Evolutionary conservation across 1,140 invertebrate species (phyloP), one percentile per base, ranked within the genome.

Genomic region (Bathynomus jamesi): DNA sequence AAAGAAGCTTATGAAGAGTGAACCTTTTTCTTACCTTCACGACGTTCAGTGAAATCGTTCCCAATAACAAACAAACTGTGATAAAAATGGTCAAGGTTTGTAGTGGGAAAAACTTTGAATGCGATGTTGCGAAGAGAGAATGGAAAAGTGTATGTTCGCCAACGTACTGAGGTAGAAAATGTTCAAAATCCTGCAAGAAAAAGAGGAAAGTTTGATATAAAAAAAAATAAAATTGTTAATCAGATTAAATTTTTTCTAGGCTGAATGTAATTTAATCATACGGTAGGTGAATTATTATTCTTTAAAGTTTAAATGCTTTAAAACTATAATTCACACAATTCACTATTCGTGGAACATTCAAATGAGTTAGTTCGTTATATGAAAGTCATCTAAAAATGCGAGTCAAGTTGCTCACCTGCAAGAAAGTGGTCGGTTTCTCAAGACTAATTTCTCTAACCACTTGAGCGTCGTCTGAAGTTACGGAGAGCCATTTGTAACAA

Each of bases 91-190:
- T 76, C 10, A 76, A 63, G 0, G 71, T 63, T 65, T 76, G 75
- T 46, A 76, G 71, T 17, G 69, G 71, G 62, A 65, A 76, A 29
- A 76, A 70, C 24, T 71, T 73, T 3, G 71, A 73, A 66, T 53
- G 69, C 13, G 71, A 73, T 28, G 72, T 76, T 27, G 68, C 71
- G 5, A 67, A 40, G 27, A 76, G 70, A 17, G 75, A 76, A 0
- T 71, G 67, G 71, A 71, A 76, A 4, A 76, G 32, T 61, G 73
- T 73, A 60, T 76, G 71, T n/a, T 76, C 75, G 63, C 72, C 73
- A 27, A 71, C 75, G 40, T 76, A 76, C 69, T 76, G 75, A 31
- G 75, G 75, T 28, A 76, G 63, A 53, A 76, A 76, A 27, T 76
- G 75, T 53, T 76, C 75, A 64, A 76, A 72, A 53, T 76, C 75